Evolutionary conservation across 2,888 invertebrate genomes (phyloP), one percentile per base, ranked within the genome.

Genomic region (Clivina fossor): DNA sequence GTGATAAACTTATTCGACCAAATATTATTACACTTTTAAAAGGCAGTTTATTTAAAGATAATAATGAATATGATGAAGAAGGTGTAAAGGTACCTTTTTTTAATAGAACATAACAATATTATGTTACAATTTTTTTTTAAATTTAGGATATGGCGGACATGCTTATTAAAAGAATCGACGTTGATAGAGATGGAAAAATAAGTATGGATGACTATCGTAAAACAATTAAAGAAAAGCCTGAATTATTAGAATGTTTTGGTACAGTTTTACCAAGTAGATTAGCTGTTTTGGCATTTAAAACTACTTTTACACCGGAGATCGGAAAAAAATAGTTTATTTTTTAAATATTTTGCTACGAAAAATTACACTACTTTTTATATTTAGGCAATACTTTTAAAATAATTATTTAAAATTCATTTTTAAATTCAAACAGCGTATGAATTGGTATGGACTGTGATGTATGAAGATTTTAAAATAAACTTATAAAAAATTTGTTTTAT

Each of bases 11-110:
- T 19, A 80, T 84, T 24, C 76, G 86, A 22, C 88, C 89, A 64
- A 83, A 82, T n/a, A 84, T 90, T 78, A 84, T 84, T 63, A 79
- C 81, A 60, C 72, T 85, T 18, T 76, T 86, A 72, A 77, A 77
- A 62, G 77, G 78, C 49, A 78, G 79, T 59, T 66, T 78, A 60
- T 76, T 78, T 40, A 83, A 77, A 65, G 78, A 80, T 0, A 81
- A 83, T 58, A 82, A 81, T 40, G 89, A 88, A 57, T 90, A 90
- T 62, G 83, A 87, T 41, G 86, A 86, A 56, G 89, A 89, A 69
- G 83, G 83, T 48, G 82, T 83, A 0, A 83, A 80, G 72, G 80
- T 78, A 66, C 61, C 16, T 43, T 32, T 37, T n/a, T n/a, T n/a
- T n/a, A n/a, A n/a, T n/a, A n/a, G n/a, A n/a, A n/a, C n/a, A n/a